phyloP scores from a whole-genome alignment of 2,888 invertebrate species.

The Drosophila anomelani region DNA sequence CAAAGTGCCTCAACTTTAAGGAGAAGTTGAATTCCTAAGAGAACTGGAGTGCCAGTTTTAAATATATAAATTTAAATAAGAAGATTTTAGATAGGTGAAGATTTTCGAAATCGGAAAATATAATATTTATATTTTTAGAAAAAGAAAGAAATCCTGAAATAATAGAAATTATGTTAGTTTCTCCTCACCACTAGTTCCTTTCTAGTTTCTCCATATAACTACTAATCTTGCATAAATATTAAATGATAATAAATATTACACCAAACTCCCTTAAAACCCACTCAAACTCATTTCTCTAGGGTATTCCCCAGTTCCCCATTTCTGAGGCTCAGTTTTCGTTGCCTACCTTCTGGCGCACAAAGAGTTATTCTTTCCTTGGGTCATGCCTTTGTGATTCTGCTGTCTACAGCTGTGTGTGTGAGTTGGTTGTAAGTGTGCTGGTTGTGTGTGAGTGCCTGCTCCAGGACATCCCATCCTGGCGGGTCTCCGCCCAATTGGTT shows the following conservation, averaged over 20 bases:
- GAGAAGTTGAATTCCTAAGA: constrained; percentile 7
- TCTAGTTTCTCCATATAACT: not conserved
- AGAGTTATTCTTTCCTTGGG: constrained; percentile 35
- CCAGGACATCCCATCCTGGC: constrained; percentile 3
- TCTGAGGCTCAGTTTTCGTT: constrained; percentile 1
- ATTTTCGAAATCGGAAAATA: not conserved
- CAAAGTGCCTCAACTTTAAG: constrained; percentile 21
- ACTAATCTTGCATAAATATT: not conserved
- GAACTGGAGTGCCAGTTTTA: constrained; percentile 6
- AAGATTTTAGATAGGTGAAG: not conserved
- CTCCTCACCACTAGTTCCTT: not conserved
- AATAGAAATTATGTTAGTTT: not conserved
- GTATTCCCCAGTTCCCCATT: constrained; percentile 19
- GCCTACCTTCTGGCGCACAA: constrained; percentile 35
- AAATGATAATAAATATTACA: not conserved
- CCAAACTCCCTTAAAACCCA: not conserved
- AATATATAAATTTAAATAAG: constrained; percentile 4
- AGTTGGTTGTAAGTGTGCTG: not conserved
- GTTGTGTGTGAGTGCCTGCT: constrained; percentile 1
- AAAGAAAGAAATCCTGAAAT: not conserved
- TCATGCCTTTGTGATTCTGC: constrained; percentile 42
- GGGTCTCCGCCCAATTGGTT: constrained; percentile 42
- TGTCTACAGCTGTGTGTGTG: constrained; percentile 10
- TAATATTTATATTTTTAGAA: not conserved
- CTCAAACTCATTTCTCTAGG: constrained; percentile 1